Evolutionary conservation across 37 sponge, comb jelly and placozoan species (phyloP), one percentile per base, ranked within the genome.

Genomic region (Bolinopsis microptera): DNA sequence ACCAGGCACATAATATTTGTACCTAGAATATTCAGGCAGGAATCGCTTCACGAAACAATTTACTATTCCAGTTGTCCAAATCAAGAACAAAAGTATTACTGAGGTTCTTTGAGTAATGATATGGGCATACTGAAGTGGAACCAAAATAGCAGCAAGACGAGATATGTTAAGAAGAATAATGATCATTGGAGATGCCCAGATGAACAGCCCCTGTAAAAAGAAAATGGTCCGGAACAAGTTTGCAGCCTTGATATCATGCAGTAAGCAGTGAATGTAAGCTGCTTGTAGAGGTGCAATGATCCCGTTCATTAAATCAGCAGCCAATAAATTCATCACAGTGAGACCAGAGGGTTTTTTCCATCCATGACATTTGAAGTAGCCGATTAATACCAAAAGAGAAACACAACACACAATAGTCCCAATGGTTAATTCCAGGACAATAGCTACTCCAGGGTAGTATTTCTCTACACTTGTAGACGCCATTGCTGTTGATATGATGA

Each of bases 391-490:
- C 35, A 86, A 40, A 0, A 22, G 38, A 86, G 90, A 33, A 38
- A 86, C 24, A 86, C 90, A 86, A 39, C 90, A 86, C 61, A 86
- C 90, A 18, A 86, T 18, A 0, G 48, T 30, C 1, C 90, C 90
- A 24, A 86, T 18, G 30, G 36, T 36, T 30, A 41, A 18, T 41
- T 86, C 90, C 90, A 86, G 31, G 3, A 86, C 61, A 33, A 86
- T 86, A 2, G 61, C 90, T 36, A 86, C 90, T 13, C 36, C 61
- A 33, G 90, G 18, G 26, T 86, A 86, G 22, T 86, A 36, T 35
- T 27, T 77, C 33, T 77, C 80, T 35, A 77, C 36, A 77, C 18
- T 30, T 28, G 27, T 30, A 18, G 28, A 28, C 28, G 27, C 74
- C 74, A 70, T 70, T n/a, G n/a, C n/a, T n/a, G n/a, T n/a, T n/a